Base-by-base conservation (phyloP, 2,888 invertebrate species). In the Calliopum simillimum region DNA sequence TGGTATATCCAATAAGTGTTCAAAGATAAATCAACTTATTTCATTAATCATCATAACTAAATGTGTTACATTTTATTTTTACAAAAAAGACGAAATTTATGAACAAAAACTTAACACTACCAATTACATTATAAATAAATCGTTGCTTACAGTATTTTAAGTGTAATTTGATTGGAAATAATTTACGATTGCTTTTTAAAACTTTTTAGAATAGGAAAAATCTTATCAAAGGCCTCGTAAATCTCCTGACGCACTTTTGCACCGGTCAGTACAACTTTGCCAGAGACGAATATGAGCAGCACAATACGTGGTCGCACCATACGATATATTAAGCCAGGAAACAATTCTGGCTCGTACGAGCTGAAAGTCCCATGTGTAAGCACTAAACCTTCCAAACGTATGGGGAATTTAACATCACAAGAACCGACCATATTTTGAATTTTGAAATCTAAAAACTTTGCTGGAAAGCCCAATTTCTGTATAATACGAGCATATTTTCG, bases 221-320 rank as follows among this genome's bases (percentile, higher is more conserved):
- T 99, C 86, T 96, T 97, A 82, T 95, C 95, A 86, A 99, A 92
- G 16, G 98, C 97, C 85, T 98, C 97, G 86, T 97, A 95, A 70
- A 99, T 95, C 72, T 86, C 98, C 84, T 92, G 91, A 77, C 98
- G 89, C 53, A 94, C 94, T 89, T 99, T 99, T 72, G 97, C 98
- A 76, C 98, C 98, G 76, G 99, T 99, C 75, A 99, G 89, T 16
- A 99, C 99, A 73, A 99, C 94, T 90, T 99, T 99, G 62, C 99
- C 99, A 75, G 98, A 98, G 4, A 99, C 99, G 88, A 99, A 99
- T 80, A 99, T 98, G 64, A 99, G 89, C 75, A 99, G 88, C 4
- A 99, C 99, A 82, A 99, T 94, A 81, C 97, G 92, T 8, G 99
- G 99, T 86, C 96, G 95, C 68, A 99, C 96, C 97, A 99, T 97